A percentile compares a stretch with the other conserved stretches of the same genome.
Conservation (phyloP, 30 jellyfish, hydroid and myxozoan genomes). For the Cassiopea xamachana region DNA sequence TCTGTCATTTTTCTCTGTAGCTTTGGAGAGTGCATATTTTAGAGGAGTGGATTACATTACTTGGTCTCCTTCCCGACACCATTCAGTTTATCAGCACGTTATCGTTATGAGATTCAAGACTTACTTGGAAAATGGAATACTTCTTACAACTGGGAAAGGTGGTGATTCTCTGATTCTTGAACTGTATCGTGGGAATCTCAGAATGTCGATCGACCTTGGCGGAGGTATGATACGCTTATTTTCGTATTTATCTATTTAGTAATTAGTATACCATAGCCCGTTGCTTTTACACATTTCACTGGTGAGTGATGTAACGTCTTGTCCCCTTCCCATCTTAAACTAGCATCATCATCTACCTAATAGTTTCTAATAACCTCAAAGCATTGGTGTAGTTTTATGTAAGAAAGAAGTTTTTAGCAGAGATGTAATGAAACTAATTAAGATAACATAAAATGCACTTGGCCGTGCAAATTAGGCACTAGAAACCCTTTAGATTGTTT, state of each 20-base stretch:
- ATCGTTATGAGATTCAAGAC: conserved; percentile 79
- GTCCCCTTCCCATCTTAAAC: too few relatives aligned
- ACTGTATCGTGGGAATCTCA: conserved; percentile 40
- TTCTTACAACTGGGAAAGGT: conserved; percentile 56
- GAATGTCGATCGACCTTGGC: conserved; percentile 82
- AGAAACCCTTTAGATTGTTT: too few relatives aligned
- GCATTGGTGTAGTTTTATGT: too few relatives aligned
- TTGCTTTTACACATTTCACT: too few relatives aligned
- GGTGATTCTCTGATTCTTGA: conserved; percentile 81
- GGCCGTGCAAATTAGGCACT: too few relatives aligned
- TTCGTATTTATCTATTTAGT: background rate
- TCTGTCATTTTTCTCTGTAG: conserved; percentile 6
- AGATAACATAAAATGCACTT: too few relatives aligned
- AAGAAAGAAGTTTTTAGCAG: too few relatives aligned
- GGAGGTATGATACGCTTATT: conserved; percentile 67
- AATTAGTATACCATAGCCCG: too few relatives aligned
- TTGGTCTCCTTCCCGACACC: conserved; percentile 46
- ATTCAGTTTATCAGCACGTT: conserved; percentile 42
- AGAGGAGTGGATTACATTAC: conserved; percentile 66
- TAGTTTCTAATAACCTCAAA: too few relatives aligned
- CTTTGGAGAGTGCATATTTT: conserved; percentile 49
- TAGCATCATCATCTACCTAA: too few relatives aligned
- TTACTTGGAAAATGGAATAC: conserved; percentile 68
- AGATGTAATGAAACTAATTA: too few relatives aligned
- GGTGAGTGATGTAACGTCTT: too few relatives aligned